Evolutionary conservation across 2,888 invertebrate species (phyloP).

Genomic region (Scaeva pyrastri): DNA sequence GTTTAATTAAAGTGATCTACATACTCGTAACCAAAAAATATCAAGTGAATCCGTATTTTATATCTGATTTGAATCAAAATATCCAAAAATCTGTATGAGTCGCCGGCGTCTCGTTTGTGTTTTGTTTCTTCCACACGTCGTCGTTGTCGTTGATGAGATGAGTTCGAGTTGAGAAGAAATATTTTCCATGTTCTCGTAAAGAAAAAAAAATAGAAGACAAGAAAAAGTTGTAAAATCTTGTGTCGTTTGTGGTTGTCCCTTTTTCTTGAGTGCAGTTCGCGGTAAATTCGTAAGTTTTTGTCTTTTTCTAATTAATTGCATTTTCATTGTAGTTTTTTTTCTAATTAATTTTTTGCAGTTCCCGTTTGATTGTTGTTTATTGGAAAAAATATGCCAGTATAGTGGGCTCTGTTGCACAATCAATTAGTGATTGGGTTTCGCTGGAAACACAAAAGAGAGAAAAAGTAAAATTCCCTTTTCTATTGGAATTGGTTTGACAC

Average conservation of each 20-base stretch:
- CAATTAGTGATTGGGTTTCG: constrained; percentile 43
- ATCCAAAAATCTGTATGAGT: constrained; percentile 49
- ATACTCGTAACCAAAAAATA: neutral
- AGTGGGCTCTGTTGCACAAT: constrained; percentile 69
- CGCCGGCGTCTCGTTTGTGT: constrained; percentile 68
- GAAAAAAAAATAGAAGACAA: constrained; percentile 35
- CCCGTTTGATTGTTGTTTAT: constrained; percentile 47
- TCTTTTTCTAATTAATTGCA: constrained; percentile 50
- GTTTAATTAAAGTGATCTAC: neutral
- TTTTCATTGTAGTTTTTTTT: constrained; percentile 56
- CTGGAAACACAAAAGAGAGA: constrained; percentile 43
- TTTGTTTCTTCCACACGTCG: constrained; percentile 62
- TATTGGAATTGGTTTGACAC: constrained; percentile 63
- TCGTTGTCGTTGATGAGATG: neutral
- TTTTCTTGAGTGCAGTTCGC: constrained; percentile 22
- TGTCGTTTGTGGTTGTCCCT: constrained; percentile 19
- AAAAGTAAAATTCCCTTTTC: constrained; percentile 32
- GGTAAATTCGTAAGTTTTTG: constrained; percentile 54
- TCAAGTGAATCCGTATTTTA: neutral
- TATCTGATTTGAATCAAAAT: neutral
- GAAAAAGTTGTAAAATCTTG: constrained; percentile 9
- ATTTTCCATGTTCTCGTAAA: constrained; percentile 38
- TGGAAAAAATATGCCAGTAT: constrained; percentile 61
- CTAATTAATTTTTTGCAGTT: constrained; percentile 60
- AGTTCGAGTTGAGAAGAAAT: constrained; percentile 16